Base-by-base conservation (phyloP, 2,113 vertebrate genomes). In the Xenopus laevis region DNA sequence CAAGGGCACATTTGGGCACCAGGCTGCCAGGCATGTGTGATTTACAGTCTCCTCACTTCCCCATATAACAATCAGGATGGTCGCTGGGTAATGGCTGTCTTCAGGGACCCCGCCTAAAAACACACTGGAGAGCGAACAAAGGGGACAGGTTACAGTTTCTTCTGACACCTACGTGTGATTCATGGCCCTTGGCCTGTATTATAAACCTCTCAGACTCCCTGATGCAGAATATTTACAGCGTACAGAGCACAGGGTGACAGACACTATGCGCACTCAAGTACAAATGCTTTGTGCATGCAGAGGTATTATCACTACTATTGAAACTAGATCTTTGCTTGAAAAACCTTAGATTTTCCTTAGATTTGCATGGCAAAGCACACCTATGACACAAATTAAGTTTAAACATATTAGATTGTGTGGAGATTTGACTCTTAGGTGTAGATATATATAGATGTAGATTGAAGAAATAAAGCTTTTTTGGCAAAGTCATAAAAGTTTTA, bases 171-270 rank as follows among this genome's bases (percentile, higher is more conserved):
- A 85, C 87, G 79, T 86, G 83, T 91, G 91, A 92, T 92, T 92
- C 90, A 92, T 86, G 85, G 87, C 83, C 85, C 86, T 91, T 87
- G 88, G 90, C 90, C 86, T 87, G 86, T 84, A 84, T 89, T 87
- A 87, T 92, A 88, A 89, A 90, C 87, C 79, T 84, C 78, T 88
- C 87, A 87, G 86, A 86, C 11, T 63, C 45, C 83, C 81, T 82
- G 82, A 65, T 1, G 57, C 82, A 83, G 8, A 57, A 91, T 91
- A 91, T 92, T 91, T 92, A 92, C 85, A 86, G 82, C 87, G 77
- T 81, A 77, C 4, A 84, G 82, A 68, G 81, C 68, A 10, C 20
- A 52, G 63, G 8, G 52, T 13, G 58, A 15, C 13, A 10, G 15
- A 3, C 16, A 10, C 33, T 3, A 2, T 6, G 10, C 15, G 2